These are phyloP conservation scores for Himalopsyche phryganea DNA, from an alignment of 1,140 invertebrate species.

Conservation along the genomic window DNA sequence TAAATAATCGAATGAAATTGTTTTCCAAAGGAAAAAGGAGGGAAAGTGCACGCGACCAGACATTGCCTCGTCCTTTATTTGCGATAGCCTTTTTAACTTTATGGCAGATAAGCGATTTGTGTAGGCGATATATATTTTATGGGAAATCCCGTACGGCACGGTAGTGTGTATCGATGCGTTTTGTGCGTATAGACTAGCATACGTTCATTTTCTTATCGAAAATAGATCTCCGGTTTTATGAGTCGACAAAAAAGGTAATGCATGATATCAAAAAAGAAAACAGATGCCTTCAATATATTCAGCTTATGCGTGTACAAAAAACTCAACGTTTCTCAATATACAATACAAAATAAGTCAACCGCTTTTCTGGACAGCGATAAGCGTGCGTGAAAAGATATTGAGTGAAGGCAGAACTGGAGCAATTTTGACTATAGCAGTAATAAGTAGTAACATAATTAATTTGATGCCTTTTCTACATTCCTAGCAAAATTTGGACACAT, in stretches of 20 bases:
- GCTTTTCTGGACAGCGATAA: no score
- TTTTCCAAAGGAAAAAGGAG: conserved; percentile 18
- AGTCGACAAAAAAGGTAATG: conserved; percentile 25
- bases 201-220: background rate
- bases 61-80: conserved; percentile 24
- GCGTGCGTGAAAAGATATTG: no score
- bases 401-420: no score
- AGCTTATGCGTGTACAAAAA: no score
- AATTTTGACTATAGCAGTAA: no score
- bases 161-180: conserved; percentile 21
- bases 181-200: conserved; percentile 2
- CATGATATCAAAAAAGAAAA: conserved; percentile 1
- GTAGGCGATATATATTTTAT: conserved; percentile 34
- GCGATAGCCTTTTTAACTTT: conserved; percentile 34
- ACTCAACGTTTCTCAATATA: no score
- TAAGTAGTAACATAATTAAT: no score
- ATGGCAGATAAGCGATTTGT: conserved; percentile 34
- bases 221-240: conserved; percentile 11
- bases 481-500: no score
- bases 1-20: conserved; percentile 35
- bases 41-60: conserved; percentile 4
- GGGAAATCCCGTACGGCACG: background rate
- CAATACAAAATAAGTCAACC: no score
- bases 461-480: no score
- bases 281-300: conserved; percentile 1